phyloP scores from a whole-genome alignment of 2,888 invertebrate species.

The Boloria selene region DNA sequence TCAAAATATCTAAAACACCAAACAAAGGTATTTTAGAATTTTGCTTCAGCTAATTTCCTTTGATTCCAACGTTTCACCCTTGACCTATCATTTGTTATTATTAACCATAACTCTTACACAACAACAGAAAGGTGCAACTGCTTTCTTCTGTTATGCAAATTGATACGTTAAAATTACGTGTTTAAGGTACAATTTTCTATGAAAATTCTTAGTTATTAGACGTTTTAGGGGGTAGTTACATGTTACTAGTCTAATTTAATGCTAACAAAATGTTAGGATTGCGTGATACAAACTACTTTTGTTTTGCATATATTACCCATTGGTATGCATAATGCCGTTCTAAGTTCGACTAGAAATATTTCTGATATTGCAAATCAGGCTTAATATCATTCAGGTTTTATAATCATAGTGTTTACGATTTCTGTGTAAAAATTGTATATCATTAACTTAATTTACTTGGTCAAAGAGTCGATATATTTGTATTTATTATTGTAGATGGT shows the following conservation, averaged over 20 bases:
- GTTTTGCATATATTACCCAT: slow-evolving; percentile 76
- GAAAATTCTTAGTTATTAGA: slow-evolving; percentile 39
- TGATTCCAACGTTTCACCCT: slow-evolving; percentile 67
- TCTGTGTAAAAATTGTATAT: not conserved
- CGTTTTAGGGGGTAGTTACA: slow-evolving; percentile 42
- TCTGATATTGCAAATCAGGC: slow-evolving; percentile 33
- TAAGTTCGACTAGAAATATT: slow-evolving; percentile 33
- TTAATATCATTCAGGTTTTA: slow-evolving; percentile 14
- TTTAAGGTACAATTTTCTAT: slow-evolving; percentile 44
- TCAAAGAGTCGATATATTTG: too few relatives aligned
- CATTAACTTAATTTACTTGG: not conserved
- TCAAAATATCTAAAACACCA: slow-evolving; percentile 13
- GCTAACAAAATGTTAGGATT: slow-evolving; percentile 77
- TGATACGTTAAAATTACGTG: slow-evolving; percentile 42
- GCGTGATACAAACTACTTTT: slow-evolving; percentile 75
- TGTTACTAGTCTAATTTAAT: slow-evolving; percentile 67
- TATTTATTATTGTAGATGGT: too few relatives aligned
- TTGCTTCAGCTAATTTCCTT: slow-evolving; percentile 53
- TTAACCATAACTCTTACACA: slow-evolving; percentile 52
- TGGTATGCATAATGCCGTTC: slow-evolving; percentile 41
- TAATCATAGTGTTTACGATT: slow-evolving; percentile 11
- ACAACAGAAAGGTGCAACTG: slow-evolving; percentile 21
- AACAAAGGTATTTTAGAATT: slow-evolving; percentile 35
- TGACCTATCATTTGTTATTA: slow-evolving; percentile 74
- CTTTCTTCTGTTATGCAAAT: slow-evolving; percentile 37